Conservation (phyloP, 2,113 vertebrate genomes). For the Oryctolagus cuniculus region mOryCun1.1 NC_091438.1:44500001-44500500, state of each 20-base stretch:
- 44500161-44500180: conserved; percentile 26
- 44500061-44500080: not conserved
- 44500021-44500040: not conserved
- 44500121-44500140: conserved; percentile 8
- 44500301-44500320: conserved; percentile 65
- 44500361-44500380: conserved; percentile 86
- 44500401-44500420: conserved; percentile 58
- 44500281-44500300: conserved; percentile 63
- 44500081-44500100: conserved; percentile 24
- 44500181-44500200: not conserved
- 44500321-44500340: conserved; percentile 84
- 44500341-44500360: conserved; percentile 77
- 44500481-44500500: conserved; percentile 92
- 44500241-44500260: not conserved
- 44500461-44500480: conserved; percentile 87
- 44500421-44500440: conserved; percentile 66
- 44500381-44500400: conserved; percentile 87
- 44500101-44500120: conserved; percentile 49
- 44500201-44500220: not conserved
- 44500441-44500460: conserved; percentile 80
- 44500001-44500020: not conserved
- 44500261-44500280: conserved; percentile 60
- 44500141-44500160: conserved; percentile 11
- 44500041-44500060: not conserved
- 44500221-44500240: conserved; percentile 37